Percentiles rank a stretch among this genome's conserved stretches.
Evolutionary conservation across 2,113 vertebrate genomes (phyloP).

Genomic region (Dendrocopos noguchii): DNA sequence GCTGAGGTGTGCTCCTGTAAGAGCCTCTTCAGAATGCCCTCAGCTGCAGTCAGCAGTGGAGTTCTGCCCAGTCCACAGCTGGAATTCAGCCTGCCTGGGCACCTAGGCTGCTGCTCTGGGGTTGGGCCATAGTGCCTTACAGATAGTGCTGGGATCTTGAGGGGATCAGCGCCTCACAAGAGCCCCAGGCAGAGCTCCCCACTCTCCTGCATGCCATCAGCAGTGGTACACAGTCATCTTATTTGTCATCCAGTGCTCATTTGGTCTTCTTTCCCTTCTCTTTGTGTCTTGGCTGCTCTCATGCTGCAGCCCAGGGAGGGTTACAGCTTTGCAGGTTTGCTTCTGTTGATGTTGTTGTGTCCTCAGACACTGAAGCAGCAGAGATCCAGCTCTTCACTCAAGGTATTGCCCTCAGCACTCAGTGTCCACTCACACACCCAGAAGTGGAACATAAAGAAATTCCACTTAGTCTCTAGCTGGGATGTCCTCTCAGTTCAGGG

Average conservation of each 20-base stretch:
- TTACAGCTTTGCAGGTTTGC: not conserved
- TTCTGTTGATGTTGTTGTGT: not conserved
- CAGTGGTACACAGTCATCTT: not conserved
- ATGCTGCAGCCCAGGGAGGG: not conserved
- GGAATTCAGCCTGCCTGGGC: not conserved
- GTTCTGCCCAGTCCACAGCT: not conserved
- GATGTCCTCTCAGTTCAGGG: not conserved
- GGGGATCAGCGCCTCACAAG: not conserved
- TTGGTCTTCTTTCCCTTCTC: not conserved
- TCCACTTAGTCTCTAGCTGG: not conserved
- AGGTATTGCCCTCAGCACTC: not conserved
- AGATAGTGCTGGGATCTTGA: not conserved
- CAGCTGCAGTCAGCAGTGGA: not conserved
- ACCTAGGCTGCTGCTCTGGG: not conserved
- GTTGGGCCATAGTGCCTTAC: slow-evolving; percentile 21
- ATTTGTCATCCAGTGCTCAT: not conserved
- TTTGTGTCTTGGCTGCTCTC: not conserved
- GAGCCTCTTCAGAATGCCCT: not conserved
- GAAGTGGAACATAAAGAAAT: not conserved
- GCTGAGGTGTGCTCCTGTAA: not conserved
- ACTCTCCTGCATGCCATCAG: not conserved
- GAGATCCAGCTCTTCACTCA: not conserved
- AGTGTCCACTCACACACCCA: not conserved
- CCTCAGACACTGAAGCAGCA: not conserved
- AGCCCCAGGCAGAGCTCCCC: not conserved